phyloP scores from a whole-genome alignment of 1,140 invertebrate species.

The Paraescarpia echinospica region DNA sequence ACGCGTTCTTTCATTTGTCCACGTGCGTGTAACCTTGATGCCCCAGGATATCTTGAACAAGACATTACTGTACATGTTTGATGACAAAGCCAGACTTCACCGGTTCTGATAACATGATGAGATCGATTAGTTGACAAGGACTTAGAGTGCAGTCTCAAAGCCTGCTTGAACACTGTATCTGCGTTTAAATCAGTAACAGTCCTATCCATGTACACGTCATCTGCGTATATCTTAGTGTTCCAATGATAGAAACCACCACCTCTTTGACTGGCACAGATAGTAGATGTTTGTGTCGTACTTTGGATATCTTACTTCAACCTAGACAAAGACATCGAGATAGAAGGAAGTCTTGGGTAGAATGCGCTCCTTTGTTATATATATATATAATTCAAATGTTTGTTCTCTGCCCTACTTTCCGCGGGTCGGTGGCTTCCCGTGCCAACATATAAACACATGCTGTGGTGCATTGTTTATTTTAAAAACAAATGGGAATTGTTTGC shows the following conservation, averaged over 20 bases:
- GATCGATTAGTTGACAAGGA: not conserved
- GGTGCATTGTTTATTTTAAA: not conserved
- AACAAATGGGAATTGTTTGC: not conserved
- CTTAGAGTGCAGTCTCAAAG: not conserved
- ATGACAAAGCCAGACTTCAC: not conserved
- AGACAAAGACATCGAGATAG: not conserved
- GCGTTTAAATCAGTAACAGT: not conserved
- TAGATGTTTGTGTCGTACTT: not conserved
- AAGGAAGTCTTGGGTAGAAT: not conserved
- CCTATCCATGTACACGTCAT: not conserved
- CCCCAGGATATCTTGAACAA: not conserved
- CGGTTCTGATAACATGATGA: not conserved
- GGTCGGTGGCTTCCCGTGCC: too few relatives aligned
- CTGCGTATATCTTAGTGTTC: not conserved
- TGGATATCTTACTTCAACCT: not conserved
- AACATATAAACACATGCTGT: not conserved
- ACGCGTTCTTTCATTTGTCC: not conserved
- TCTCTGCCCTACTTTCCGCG: not conserved
- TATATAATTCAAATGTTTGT: not conserved
- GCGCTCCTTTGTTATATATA: not conserved
- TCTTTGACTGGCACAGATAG: not conserved
- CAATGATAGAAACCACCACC: not conserved
- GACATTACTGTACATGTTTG: not conserved
- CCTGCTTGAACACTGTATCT: not conserved
- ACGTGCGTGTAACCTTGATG: not conserved